phyloP scores from a whole-genome alignment of 2,888 invertebrate species.

The Bruchidius siliquastri region DNA sequence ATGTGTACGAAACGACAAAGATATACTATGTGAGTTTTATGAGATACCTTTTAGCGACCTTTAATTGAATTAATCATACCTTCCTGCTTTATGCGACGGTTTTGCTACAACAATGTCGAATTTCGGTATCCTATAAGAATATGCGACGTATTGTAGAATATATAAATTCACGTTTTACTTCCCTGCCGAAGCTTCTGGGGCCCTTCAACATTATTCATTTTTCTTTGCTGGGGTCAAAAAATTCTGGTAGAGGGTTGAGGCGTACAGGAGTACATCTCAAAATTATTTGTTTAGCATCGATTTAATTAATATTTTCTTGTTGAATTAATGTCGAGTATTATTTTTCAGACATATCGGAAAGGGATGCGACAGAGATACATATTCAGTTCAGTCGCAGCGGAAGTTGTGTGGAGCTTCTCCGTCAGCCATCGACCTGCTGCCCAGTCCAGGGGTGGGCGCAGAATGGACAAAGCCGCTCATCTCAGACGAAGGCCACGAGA shows the following conservation, averaged over 20 bases:
- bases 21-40: not conserved
- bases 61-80: not conserved
- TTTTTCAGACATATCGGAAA: conserved; percentile 77
- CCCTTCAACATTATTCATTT: no score
- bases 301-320: no score
- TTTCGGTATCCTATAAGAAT: no score
- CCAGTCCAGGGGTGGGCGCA: conserved; percentile 67
- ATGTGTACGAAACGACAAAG: not conserved
- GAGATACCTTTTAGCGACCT: not conserved
- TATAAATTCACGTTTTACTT: no score
- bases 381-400: conserved; percentile 78
- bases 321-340: no score
- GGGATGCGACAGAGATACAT: conserved; percentile 94
- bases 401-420: conserved; percentile 82
- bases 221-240: no score
- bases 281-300: no score
- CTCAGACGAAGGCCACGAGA: conserved; percentile 76
- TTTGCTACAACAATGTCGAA: not conserved
- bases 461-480: conserved; percentile 80
- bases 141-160: no score
- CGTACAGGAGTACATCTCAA: no score
- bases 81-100: not conserved
- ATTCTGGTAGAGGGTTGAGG: no score
- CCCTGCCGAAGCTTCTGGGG: no score
- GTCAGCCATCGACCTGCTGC: conserved; percentile 81